Evolutionary conservation across 2,113 vertebrate genomes (phyloP).

Genomic region (Mixornis gularis): DNA sequence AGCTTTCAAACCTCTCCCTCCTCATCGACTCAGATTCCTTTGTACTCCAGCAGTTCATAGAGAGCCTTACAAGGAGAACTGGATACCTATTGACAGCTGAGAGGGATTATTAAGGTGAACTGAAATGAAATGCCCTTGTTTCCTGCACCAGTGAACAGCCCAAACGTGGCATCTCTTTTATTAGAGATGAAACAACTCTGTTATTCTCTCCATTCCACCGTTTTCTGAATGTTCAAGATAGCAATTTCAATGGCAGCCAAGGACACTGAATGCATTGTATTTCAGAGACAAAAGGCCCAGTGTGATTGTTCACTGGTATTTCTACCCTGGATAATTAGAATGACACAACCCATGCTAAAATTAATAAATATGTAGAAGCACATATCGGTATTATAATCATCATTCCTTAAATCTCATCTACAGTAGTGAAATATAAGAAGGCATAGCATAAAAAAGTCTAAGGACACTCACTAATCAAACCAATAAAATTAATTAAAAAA

Average conservation of each 20-base stretch:
- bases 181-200: not conserved
- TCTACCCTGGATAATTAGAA: not conserved
- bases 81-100: slow-evolving; percentile 30
- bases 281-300: not conserved
- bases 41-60: not conserved
- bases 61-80: not conserved
- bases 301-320: not conserved
- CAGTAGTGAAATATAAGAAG: not conserved
- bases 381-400: not conserved
- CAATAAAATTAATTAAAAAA: not conserved
- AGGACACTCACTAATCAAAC: not conserved
- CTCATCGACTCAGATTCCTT: not conserved
- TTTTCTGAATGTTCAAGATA: not conserved
- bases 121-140: slow-evolving; percentile 38
- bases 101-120: slow-evolving; percentile 25
- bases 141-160: slow-evolving; percentile 40
- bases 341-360: not conserved
- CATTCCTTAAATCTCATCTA: rapidly evolving
- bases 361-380: not conserved
- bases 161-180: slow-evolving; percentile 14
- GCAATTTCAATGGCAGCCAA: slow-evolving; percentile 1
- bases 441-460: not conserved
- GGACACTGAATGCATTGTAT: not conserved
- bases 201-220: not conserved
- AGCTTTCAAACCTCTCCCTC: not conserved